These are phyloP conservation scores for Propithecus perrieri DNA, from an alignment of 2,797 vertebrate genomes.

Conservation along the genomic window DNA sequence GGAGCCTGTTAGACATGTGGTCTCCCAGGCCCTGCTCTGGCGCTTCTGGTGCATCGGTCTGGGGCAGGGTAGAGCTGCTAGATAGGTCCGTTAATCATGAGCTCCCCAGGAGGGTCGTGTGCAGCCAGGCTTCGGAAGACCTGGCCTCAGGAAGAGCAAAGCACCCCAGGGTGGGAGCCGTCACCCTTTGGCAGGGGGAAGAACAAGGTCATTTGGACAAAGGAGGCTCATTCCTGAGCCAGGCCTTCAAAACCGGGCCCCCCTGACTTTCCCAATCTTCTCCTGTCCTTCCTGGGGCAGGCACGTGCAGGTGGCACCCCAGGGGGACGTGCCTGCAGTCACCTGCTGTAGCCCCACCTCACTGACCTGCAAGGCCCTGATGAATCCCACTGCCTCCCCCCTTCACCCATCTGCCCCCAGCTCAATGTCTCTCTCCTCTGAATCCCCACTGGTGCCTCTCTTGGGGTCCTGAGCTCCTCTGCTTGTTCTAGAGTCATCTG, in stretches of 20 bases:
- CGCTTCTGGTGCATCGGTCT: background rate
- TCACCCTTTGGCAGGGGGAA: background rate
- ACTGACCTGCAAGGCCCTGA: background rate
- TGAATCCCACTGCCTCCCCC: background rate
- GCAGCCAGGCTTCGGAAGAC: background rate
- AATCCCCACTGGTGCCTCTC: background rate
- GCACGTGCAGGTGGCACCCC: accelerated
- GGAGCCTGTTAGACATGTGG: background rate
- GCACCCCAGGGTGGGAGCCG: background rate
- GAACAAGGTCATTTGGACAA: background rate
- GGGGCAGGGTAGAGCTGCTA: background rate
- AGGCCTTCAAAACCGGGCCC: background rate
- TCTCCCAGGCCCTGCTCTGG: background rate
- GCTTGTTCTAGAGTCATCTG: background rate
- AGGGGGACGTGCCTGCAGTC: background rate
- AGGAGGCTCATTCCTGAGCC: background rate
- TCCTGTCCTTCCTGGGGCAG: background rate
- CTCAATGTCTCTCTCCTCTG: background rate
- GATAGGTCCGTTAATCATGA: background rate
- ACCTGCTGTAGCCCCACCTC: background rate
- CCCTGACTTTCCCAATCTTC: background rate
- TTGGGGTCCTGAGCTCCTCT: no score
- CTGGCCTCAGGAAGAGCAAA: background rate
- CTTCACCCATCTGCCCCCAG: background rate
- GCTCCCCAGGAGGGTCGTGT: background rate